Evolutionary conservation across 2,888 invertebrate species (phyloP).

Genomic region (Crematogaster levior): DNA sequence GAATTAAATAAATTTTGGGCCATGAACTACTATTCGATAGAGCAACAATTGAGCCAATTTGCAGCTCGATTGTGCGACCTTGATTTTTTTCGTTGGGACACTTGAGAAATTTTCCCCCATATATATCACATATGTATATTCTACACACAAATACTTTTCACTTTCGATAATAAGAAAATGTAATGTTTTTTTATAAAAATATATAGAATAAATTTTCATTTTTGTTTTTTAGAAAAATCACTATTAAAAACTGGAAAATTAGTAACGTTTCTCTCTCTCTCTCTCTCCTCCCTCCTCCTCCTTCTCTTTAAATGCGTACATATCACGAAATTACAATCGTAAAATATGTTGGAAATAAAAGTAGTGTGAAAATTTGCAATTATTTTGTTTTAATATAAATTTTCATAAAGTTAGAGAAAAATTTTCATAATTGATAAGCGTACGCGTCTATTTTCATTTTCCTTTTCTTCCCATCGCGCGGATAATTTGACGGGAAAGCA

Average conservation of each 20-base stretch:
- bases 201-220: background rate
- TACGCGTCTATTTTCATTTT: slow-evolving; percentile 7
- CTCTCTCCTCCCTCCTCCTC: too few species aligned
- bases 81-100: too few species aligned
- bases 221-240: background rate
- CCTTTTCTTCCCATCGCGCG: background rate
- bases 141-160: background rate
- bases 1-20: too few species aligned
- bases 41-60: too few species aligned
- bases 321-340: background rate
- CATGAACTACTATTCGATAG: too few species aligned
- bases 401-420: slow-evolving; percentile 11
- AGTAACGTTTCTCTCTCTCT: too few species aligned
- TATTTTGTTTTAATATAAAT: slow-evolving; percentile 18
- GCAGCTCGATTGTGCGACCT: too few species aligned
- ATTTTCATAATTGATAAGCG: slow-evolving; percentile 17
- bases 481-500: slow-evolving; percentile 39
- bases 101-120: too few species aligned
- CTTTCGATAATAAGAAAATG: background rate
- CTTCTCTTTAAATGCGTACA: background rate
- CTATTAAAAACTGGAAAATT: slow-evolving; percentile 4
- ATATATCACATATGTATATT: too few species aligned
- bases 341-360: slow-evolving; percentile 8
- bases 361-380: background rate
- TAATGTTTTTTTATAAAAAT: background rate